phyloP scores from a whole-genome alignment of 2,113 vertebrate species.

The Uria lomvia region DNA sequence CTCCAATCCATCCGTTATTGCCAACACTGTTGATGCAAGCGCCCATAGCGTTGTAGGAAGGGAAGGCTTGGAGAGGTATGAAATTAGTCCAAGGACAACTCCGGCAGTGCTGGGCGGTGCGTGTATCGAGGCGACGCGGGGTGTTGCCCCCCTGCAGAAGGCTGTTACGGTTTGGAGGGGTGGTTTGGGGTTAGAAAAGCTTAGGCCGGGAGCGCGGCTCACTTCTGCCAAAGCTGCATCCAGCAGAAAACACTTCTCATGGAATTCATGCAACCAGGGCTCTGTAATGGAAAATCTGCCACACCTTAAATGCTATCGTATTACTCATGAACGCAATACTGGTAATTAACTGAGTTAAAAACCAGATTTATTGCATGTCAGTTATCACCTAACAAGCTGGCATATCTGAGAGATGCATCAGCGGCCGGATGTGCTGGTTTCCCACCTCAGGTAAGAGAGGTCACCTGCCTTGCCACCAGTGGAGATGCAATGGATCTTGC shows the following conservation, averaged over 20 bases:
- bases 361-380: conserved; percentile 57
- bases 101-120: fast-evolving
- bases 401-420: background rate
- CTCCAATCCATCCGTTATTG: background rate
- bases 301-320: conserved; percentile 58
- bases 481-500: background rate
- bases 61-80: background rate
- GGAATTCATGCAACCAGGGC: conserved; percentile 32
- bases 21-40: fast-evolving
- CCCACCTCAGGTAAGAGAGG: background rate
- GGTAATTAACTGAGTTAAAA: conserved; percentile 64
- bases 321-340: conserved; percentile 61
- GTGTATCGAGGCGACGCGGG: fast-evolving
- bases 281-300: conserved; percentile 60
- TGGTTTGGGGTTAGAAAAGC: background rate
- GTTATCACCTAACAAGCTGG: background rate
- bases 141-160: background rate
- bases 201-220: background rate
- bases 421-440: background rate
- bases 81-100: background rate
- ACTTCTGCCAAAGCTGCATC: conserved; percentile 14
- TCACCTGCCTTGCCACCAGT: background rate
- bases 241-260: conserved; percentile 38
- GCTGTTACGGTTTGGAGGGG: background rate
- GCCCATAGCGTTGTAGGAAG: fast-evolving